These are phyloP conservation scores for Pangasius macronema DNA, from an alignment of 2,797 vertebrate genomes.

Conservation along the genomic window DNA sequence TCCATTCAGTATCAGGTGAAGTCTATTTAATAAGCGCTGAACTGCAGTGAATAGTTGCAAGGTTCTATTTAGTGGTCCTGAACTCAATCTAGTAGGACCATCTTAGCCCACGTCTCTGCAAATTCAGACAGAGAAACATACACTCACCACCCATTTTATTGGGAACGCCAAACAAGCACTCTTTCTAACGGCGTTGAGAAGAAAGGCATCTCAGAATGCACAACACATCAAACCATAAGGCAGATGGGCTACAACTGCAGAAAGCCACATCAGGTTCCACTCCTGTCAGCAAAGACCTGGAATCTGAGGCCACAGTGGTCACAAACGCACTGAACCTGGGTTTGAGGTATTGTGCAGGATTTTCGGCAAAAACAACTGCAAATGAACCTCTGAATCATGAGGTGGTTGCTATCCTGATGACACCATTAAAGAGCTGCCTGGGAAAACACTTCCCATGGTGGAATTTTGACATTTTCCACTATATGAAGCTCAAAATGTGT, in stretches of 20 bases:
- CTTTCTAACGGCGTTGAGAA: no score
- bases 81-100: background rate
- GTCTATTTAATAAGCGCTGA: background rate
- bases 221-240: no score
- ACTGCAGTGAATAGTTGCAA: background rate
- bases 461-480: no score
- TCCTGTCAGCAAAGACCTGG: no score
- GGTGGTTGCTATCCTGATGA: background rate
- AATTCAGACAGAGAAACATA: background rate
- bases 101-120: background rate
- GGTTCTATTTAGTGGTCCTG: background rate
- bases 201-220: no score
- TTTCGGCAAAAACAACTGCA: background rate
- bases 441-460: background rate
- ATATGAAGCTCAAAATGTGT: background rate
- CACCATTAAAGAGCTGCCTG: background rate
- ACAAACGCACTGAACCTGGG: background rate
- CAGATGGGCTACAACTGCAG: no score
- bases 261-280: no score
- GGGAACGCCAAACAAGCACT: background rate
- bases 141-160: background rate
- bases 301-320: no score
- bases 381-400: background rate
- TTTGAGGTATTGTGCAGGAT: background rate
- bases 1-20: background rate